Percentiles rank a stretch among this genome's conserved stretches.
Conservation (phyloP, 2,113 vertebrate genomes). For the Dicrurus megarhynchus region DNA sequence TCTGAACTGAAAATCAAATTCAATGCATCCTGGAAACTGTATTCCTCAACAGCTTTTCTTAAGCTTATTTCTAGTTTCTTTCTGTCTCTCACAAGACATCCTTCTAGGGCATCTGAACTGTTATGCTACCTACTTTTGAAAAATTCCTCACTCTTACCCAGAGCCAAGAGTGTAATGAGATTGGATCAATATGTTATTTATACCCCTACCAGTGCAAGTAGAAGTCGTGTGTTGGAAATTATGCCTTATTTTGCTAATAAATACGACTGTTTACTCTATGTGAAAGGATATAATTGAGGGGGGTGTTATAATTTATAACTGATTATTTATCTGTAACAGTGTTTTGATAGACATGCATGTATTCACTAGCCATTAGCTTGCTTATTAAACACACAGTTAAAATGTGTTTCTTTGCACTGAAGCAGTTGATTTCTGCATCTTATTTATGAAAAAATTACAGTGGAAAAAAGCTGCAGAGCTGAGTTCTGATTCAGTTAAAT, state of each 20-base stretch:
- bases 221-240: constrained; percentile 53
- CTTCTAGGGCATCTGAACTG: neutral
- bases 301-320: constrained; percentile 11
- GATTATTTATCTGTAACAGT: constrained; percentile 45
- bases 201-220: constrained; percentile 3
- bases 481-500: neutral
- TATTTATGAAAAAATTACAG: constrained; percentile 30
- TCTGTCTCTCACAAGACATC: neutral
- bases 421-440: constrained; percentile 52
- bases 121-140: neutral
- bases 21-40: constrained; percentile 39
- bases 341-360: constrained; percentile 69
- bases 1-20: constrained; percentile 47
- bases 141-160: neutral
- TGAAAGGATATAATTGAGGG: constrained; percentile 22
- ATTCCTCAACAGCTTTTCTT: constrained; percentile 46
- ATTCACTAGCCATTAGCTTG: constrained; percentile 44
- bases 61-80: neutral
- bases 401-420: constrained; percentile 40
- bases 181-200: neutral
- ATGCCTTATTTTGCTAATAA: constrained; percentile 28
- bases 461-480: constrained; percentile 52
- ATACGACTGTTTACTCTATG: neutral
- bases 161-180: neutral
- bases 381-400: constrained; percentile 54